Conservation (phyloP, 2,888 invertebrate genomes). For the Drosophila yooni region DNA sequence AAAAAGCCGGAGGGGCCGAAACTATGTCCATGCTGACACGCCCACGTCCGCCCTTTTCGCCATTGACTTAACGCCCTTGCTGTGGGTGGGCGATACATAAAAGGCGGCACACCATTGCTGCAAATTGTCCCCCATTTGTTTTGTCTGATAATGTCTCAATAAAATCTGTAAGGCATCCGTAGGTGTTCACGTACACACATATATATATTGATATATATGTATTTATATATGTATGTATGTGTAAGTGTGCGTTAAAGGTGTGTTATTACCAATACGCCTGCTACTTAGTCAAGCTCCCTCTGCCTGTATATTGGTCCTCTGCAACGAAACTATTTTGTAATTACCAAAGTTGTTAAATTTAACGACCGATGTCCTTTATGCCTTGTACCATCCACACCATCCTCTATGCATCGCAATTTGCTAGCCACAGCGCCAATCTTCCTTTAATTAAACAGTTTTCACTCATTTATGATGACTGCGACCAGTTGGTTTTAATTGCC, state of each 20-base stretch:
- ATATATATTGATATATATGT: neutral
- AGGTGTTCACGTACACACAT: constrained; percentile 41
- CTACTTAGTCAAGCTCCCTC: constrained; percentile 34
- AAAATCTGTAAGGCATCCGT: constrained; percentile 62
- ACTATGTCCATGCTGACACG: constrained; percentile 58
- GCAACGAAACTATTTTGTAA: constrained; percentile 72
- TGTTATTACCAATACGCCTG: constrained; percentile 51
- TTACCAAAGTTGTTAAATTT: constrained; percentile 75
- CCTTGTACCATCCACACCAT: neutral
- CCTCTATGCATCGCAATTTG: constrained; percentile 16
- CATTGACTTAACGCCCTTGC: constrained; percentile 55
- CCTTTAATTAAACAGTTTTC: constrained; percentile 58
- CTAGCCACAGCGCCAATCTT: constrained; percentile 12
- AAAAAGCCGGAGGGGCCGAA: constrained; percentile 30
- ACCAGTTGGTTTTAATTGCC: constrained; percentile 55
- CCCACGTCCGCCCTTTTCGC: constrained; percentile 29
- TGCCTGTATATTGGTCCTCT: constrained; percentile 20
- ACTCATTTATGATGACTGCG: constrained; percentile 49
- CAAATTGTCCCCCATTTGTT: constrained; percentile 78
- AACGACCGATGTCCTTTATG: constrained; percentile 43
- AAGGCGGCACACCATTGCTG: constrained; percentile 51
- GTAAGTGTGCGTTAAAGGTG: constrained; percentile 29
- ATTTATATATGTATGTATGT: neutral
- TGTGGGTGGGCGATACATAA: constrained; percentile 51
- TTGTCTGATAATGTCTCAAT: constrained; percentile 75